These are phyloP conservation scores for Chionomys nivalis DNA, from an alignment of 2,113 vertebrate species.

Conservation along the genomic window DNA sequence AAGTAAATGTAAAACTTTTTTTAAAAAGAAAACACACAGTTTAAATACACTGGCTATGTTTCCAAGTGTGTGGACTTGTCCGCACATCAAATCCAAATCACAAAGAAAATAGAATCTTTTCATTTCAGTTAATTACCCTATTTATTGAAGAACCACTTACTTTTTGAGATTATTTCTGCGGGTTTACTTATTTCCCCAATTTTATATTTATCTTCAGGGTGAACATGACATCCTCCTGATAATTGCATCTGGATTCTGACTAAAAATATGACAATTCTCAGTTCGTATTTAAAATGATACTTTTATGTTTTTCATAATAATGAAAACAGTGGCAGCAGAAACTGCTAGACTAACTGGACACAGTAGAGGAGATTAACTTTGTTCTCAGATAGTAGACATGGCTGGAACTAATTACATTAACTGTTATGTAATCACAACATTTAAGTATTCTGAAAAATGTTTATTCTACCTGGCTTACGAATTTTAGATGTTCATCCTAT, in stretches of 20 bases:
- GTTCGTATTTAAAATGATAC: not conserved
- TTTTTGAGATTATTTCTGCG: not conserved
- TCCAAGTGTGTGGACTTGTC: conserved; percentile 10
- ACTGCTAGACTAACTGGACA: conserved; percentile 5
- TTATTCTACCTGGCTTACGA: conserved; percentile 13
- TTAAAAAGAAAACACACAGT: not conserved
- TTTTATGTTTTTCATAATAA: conserved; percentile 13
- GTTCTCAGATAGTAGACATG: not conserved
- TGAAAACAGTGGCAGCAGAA: not conserved
- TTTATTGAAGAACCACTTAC: conserved; percentile 44
- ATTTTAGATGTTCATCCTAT: conserved; percentile 36
- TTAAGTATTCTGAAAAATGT: conserved; percentile 13
- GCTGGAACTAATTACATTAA: not conserved
- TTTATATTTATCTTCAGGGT: conserved; percentile 22
- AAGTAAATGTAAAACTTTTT: not conserved
- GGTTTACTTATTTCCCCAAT: not conserved
- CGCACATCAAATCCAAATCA: conserved; percentile 44
- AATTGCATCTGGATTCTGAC: conserved; percentile 16
- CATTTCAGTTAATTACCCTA: not conserved
- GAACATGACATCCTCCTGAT: conserved; percentile 1
- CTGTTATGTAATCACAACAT: not conserved
- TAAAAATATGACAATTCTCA: not conserved
- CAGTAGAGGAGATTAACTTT: not conserved
- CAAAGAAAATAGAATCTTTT: conserved; percentile 38
- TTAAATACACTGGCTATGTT: not conserved